A percentile compares a stretch with the other conserved stretches of the same genome.
Conservation (phyloP, 2,113 vertebrate species). For the Oophaga pumilio region DNA sequence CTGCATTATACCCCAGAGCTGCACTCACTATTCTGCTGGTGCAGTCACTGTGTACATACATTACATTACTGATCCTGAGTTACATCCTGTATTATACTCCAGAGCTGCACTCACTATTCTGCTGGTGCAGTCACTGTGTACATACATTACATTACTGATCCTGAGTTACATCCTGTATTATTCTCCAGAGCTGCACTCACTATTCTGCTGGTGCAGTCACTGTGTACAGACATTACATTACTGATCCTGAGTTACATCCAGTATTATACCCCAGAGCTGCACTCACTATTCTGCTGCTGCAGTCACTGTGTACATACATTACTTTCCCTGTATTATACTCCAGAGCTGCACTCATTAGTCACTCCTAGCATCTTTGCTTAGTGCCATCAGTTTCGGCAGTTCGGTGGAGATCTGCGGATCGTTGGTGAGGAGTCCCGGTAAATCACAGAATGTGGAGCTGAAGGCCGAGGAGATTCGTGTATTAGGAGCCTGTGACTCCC, state of each 20-base stretch:
- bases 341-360: background rate
- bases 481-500: conserved; percentile 81
- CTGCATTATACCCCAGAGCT: no score
- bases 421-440: conserved; percentile 82
- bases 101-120: no score
- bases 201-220: no score
- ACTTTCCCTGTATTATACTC: background rate
- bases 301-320: background rate
- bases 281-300: background rate
- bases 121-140: no score
- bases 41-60: no score
- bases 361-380: conserved; percentile 51
- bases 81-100: no score
- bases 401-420: conserved; percentile 85
- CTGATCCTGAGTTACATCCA: background rate
- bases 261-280: background rate
- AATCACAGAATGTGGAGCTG: conserved; percentile 83
- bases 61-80: no score
- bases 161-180: no score
- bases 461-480: conserved; percentile 80
- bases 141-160: no score
- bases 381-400: conserved; percentile 84
- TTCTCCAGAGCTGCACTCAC: no score
- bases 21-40: no score
- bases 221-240: no score